phyloP scores from a whole-genome alignment of 53 echinoderm and acorn worm species.

The Henricia sp. region DNA sequence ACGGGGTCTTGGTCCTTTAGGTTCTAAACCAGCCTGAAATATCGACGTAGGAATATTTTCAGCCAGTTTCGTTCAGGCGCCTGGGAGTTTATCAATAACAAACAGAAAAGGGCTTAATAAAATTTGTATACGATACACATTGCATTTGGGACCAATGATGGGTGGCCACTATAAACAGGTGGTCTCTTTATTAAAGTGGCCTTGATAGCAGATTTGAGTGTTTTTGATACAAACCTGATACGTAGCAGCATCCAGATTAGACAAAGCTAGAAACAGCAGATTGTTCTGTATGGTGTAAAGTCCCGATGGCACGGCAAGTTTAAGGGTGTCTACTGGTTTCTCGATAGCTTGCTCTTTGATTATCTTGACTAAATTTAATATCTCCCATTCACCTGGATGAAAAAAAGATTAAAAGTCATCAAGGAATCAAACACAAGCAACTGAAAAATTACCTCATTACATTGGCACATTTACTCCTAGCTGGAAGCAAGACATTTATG shows the following conservation, averaged over 20 bases:
- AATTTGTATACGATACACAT: too few relatives aligned
- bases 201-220: too few relatives aligned
- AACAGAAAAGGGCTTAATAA: too few relatives aligned
- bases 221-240: slow-evolving; percentile 76
- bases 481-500: background rate
- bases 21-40: too few relatives aligned
- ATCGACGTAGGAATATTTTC: too few relatives aligned
- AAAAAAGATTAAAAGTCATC: slow-evolving; percentile 1
- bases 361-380: slow-evolving; percentile 34
- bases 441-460: background rate
- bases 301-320: slow-evolving; percentile 92
- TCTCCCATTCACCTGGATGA: slow-evolving; percentile 42
- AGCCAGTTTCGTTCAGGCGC: too few relatives aligned
- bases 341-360: slow-evolving; percentile 69
- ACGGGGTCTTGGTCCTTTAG: too few relatives aligned
- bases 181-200: too few relatives aligned
- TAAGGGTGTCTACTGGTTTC: slow-evolving; percentile 80
- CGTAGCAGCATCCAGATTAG: slow-evolving; percentile 94
- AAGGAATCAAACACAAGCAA: background rate
- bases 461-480: background rate
- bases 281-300: slow-evolving; percentile 98
- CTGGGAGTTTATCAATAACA: too few relatives aligned
- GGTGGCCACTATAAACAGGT: too few relatives aligned
- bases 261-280: slow-evolving; percentile 89
- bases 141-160: too few relatives aligned